Conservation (phyloP, 2,797 vertebrate genomes). For the Antennarius maculatus region DNA sequence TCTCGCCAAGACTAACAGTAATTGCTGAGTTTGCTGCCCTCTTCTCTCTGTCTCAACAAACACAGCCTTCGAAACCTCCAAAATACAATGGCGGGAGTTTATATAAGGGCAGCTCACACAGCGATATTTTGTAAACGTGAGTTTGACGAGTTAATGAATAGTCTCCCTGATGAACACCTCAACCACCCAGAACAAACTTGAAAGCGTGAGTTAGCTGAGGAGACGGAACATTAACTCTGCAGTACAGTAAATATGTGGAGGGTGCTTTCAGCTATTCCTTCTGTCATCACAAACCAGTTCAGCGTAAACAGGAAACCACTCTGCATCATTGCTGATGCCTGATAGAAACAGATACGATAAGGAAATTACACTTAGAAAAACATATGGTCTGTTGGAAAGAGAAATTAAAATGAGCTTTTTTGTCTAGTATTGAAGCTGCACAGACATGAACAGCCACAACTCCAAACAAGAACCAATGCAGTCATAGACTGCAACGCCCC, state of each 20-base stretch:
- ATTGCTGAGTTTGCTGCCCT: slow-evolving; percentile 13
- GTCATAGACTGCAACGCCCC: no score
- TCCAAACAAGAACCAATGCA: neutral
- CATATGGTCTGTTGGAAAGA: neutral
- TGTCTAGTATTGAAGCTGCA: slow-evolving; percentile 13
- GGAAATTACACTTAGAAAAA: neutral
- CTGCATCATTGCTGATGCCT: slow-evolving; percentile 22
- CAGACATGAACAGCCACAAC: slow-evolving; percentile 6
- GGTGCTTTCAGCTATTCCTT: slow-evolving; percentile 1
- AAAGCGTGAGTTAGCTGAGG: neutral
- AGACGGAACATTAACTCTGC: slow-evolving; percentile 5
- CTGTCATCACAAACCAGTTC: slow-evolving; percentile 32
- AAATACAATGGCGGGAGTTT: slow-evolving; percentile 25
- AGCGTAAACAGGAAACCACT: slow-evolving; percentile 76
- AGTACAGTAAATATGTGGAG: slow-evolving; percentile 6
- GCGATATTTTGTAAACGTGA: slow-evolving; percentile 41
- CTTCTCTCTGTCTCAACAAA: slow-evolving; percentile 11
- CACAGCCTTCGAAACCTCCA: slow-evolving; percentile 35
- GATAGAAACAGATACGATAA: slow-evolving; percentile 30
- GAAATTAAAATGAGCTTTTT: neutral
- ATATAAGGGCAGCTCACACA: slow-evolving; percentile 7
- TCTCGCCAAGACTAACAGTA: neutral
- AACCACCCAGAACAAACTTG: slow-evolving; percentile 7
- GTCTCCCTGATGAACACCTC: slow-evolving; percentile 9
- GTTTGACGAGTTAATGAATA: slow-evolving; percentile 9